Conservation (phyloP, 37 sponge, comb jelly and placozoan genomes). For the Beroe forskalii region DNA sequence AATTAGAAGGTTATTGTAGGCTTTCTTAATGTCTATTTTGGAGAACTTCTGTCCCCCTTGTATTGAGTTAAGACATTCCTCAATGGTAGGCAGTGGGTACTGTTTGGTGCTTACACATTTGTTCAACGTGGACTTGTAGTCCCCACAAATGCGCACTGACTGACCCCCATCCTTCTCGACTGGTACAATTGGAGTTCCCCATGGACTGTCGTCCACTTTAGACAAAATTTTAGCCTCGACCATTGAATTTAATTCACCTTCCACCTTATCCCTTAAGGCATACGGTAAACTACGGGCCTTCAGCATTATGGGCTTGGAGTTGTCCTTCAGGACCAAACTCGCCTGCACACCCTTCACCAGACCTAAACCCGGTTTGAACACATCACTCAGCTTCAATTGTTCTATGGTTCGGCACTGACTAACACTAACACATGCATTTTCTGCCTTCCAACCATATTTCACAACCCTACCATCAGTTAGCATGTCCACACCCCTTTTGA, state of each 20-base stretch:
- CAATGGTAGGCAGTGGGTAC: conserved; percentile 62
- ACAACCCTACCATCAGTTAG: not conserved
- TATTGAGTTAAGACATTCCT: conserved; percentile 25
- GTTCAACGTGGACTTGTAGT: not conserved
- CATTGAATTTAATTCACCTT: not conserved
- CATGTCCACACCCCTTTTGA: not conserved
- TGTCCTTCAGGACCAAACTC: not conserved
- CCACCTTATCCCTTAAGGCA: not conserved
- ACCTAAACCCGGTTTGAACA: conserved; percentile 9
- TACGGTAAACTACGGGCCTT: not conserved
- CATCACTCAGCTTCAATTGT: too few species aligned
- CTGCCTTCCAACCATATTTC: not conserved
- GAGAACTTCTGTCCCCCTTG: conserved; percentile 66
- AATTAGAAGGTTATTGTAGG: conserved; percentile 67
- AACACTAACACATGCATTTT: not conserved
- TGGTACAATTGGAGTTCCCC: conserved; percentile 14
- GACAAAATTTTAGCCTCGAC: not conserved
- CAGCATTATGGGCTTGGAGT: not conserved
- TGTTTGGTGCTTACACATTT: not conserved
- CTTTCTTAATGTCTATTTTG: conserved; percentile 70
- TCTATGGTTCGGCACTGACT: not conserved
- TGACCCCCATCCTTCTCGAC: not conserved
- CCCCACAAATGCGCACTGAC: not conserved
- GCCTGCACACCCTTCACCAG: not conserved
- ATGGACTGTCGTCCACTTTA: not conserved